phyloP scores from a whole-genome alignment of 2,888 invertebrate species.

The Embidobia sp. region DNA sequence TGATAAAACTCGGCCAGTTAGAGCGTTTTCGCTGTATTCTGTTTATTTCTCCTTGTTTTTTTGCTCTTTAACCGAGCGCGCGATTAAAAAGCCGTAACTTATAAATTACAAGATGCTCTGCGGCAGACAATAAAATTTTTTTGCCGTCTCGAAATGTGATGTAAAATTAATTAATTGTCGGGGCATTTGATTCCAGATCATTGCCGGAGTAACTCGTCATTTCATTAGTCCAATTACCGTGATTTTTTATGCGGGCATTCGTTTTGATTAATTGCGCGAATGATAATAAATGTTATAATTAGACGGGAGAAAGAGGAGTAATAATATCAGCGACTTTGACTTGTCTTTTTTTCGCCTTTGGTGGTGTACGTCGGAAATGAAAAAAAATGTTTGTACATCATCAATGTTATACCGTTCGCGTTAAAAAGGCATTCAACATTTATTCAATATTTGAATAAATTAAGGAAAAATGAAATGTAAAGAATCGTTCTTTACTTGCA shows the following conservation, averaged over 20 bases:
- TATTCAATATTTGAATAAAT: too few species aligned
- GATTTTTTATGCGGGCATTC: constrained; percentile 32
- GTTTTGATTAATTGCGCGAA: constrained; percentile 59
- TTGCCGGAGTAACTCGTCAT: constrained; percentile 12
- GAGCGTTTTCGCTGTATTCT: too few species aligned
- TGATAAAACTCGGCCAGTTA: too few species aligned
- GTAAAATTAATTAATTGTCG: constrained; percentile 47
- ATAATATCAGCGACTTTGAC: too few species aligned
- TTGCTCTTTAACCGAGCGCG: constrained; percentile 19
- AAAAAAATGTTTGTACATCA: too few species aligned
- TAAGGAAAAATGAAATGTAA: too few species aligned
- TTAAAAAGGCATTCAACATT: too few species aligned
- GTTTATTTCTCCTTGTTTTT: constrained; percentile 2
- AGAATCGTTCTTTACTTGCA: too few species aligned
- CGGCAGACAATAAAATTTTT: constrained; percentile 25
- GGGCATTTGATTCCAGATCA: neutral
- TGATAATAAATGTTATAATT: constrained; percentile 76
- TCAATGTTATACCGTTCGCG: too few species aligned
- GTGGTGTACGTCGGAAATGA: too few species aligned
- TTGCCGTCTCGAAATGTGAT: constrained; percentile 9
- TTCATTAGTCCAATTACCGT: constrained; percentile 28
- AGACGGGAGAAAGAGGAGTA: too few species aligned
- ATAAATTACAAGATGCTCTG: constrained; percentile 8
- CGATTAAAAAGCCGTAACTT: constrained; percentile 42
- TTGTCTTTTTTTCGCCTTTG: too few species aligned